Evolutionary conservation across 64 coral and sea anemone genomes (phyloP), one percentile per base, ranked within the genome.

Genomic region (Montipora sp.): DNA sequence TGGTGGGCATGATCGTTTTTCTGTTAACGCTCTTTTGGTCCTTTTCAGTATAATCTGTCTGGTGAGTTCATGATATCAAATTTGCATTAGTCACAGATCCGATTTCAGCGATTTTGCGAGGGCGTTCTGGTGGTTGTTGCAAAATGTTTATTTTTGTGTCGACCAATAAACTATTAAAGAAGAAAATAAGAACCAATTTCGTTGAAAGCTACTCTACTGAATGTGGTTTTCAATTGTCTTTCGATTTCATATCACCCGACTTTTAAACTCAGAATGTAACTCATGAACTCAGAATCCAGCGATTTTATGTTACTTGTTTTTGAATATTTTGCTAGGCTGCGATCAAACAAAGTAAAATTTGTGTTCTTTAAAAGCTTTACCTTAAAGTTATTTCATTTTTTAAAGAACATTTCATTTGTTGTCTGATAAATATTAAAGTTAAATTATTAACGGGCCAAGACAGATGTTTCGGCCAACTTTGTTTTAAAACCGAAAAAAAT

Each of bases 391-490:
- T 48, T 75, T 75, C 4, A 8, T 49, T 78, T 78, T 44, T 43
- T 77, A 5, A 45, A 3, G 1, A 36, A 16, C 46, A 43, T 2
- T 12, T 13, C 14, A 83, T n/a, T 4, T 63, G 60, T 85, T 71
- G 71, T 85, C 63, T 22, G 46, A n/a, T 71, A 67, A 71, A 85
- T 10, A 85, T 70, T 85, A 11, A 19, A 45, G 47, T 85, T 85
- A 21, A 85, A 85, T 85, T 47, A 85, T 85, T 85, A 85, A 85
- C 14, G 65, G 70, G 19, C 65, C 21, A 46, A 45, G 46, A 68
- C 82, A 85, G 82, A 70, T 85, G 82, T 85, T 71, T 50, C 21
- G 14, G 15, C 65, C 66, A 14, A 10, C 65, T 85, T 85, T 9
- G 43, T 73, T 13, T 84, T 84, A 67, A 84, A 68, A 72, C 5